Conservation (phyloP, 1,140 invertebrate genomes). For the Aphis gossypii region DNA sequence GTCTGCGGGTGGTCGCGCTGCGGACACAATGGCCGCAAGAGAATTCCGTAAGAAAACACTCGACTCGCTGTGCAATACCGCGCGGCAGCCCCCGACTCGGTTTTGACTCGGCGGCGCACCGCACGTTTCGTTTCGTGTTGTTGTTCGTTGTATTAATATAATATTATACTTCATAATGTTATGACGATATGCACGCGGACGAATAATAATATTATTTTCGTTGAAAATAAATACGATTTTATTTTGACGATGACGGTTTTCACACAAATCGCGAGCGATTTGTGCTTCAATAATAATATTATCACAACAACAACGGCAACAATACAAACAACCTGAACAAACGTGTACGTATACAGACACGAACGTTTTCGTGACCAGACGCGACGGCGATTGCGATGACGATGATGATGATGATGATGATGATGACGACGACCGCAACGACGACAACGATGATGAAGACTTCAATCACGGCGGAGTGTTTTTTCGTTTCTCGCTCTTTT, state of each 20-base stretch:
- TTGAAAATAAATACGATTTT: neutral
- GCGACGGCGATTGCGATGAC: neutral
- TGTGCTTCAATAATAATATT: neutral
- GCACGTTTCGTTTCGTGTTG: neutral
- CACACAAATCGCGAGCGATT: neutral
- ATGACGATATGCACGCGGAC: neutral
- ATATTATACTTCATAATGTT: neutral
- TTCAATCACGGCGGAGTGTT: constrained; percentile 30
- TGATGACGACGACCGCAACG: neutral
- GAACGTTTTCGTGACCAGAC: constrained; percentile 49
- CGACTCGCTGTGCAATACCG: neutral
- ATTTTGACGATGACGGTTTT: neutral
- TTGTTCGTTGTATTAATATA: neutral
- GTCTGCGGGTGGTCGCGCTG: constrained; percentile 47
- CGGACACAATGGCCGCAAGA: neutral
- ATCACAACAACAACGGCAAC: neutral
- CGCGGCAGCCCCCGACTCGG: no score
- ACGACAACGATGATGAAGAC: constrained; percentile 29
- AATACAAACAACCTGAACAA: neutral
- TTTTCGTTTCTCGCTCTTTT: neutral
- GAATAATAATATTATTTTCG: constrained; percentile 33
- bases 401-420: no score
- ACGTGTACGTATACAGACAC: neutral
- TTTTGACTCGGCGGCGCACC: neutral
- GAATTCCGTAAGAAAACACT: constrained; percentile 55